These are phyloP conservation scores for Acanthopagrus latus DNA, from an alignment of 2,797 vertebrate species.

Conservation along the genomic window DNA sequence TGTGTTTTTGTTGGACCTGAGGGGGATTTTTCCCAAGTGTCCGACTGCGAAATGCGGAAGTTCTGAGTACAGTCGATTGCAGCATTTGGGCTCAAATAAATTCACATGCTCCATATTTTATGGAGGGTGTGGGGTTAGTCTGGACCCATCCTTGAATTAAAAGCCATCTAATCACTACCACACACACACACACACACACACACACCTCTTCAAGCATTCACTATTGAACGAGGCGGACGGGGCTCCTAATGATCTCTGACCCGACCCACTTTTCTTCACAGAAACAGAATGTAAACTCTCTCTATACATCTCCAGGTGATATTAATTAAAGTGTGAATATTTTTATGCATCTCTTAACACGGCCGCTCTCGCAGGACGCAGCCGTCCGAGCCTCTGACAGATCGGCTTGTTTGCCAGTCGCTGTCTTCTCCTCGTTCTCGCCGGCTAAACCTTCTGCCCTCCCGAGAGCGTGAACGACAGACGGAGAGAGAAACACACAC, in stretches of 20 bases:
- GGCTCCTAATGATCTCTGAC: slow-evolving; percentile 9
- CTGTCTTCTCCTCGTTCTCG: slow-evolving; percentile 42
- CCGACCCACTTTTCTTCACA: slow-evolving; percentile 26
- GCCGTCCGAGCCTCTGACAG: slow-evolving; percentile 53
- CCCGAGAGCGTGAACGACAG: slow-evolving; percentile 28
- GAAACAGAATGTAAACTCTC: slow-evolving; percentile 22
- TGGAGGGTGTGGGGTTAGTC: slow-evolving; percentile 9
- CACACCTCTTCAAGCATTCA: slow-evolving; percentile 1
- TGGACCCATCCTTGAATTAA: slow-evolving; percentile 1
- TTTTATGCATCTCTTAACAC: slow-evolving; percentile 57
- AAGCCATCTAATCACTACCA: slow-evolving; percentile 3
- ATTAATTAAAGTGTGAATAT: slow-evolving; percentile 53
- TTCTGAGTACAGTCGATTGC: too few species aligned
- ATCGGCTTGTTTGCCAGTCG: slow-evolving; percentile 43
- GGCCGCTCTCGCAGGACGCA: slow-evolving; percentile 46
- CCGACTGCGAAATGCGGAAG: too few species aligned
- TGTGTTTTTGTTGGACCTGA: too few species aligned
- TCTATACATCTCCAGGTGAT: slow-evolving; percentile 42
- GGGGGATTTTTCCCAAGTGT: too few species aligned
- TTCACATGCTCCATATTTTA: background rate
- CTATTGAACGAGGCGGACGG: slow-evolving; percentile 2
- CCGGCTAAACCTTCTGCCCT: slow-evolving; percentile 22
- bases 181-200: slow-evolving; percentile 10
- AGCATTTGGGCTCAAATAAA: background rate
- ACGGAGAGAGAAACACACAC: slow-evolving; percentile 32